Percentiles rank a stretch among this genome's conserved stretches.
phyloP scores from a whole-genome alignment of 2,888 invertebrate species.

The Adelognathus sp. region DNA sequence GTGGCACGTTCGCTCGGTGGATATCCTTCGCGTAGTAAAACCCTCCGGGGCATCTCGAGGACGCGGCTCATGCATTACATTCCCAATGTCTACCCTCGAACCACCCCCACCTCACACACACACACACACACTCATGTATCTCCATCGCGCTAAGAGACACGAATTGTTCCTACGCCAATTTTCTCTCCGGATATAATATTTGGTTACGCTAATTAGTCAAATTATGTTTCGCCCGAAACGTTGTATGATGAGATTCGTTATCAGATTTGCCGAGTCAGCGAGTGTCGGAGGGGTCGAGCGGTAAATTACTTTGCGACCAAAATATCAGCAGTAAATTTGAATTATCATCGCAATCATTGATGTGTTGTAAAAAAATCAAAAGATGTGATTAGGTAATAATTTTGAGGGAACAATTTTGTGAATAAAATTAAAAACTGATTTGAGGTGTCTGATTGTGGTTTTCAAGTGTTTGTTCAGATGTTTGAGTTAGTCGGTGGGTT shows the following conservation, averaged over 20 bases:
- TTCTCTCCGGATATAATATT: neutral
- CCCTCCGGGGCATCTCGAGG: neutral
- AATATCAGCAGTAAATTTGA: neutral
- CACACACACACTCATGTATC: neutral
- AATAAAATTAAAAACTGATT: no score
- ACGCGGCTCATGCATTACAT: neutral
- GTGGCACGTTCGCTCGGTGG: neutral
- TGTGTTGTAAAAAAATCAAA: no score
- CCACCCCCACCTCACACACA: no score
- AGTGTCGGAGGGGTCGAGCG: conserved; percentile 43
- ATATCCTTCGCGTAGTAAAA: neutral
- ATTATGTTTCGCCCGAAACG: neutral
- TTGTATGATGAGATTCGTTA: neutral
- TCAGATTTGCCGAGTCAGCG: conserved; percentile 17
- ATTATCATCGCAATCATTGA: no score
- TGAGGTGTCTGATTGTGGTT: no score
- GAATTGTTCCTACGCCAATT: neutral
- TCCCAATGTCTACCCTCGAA: neutral
- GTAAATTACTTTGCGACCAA: conserved; percentile 55
- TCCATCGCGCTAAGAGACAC: neutral
- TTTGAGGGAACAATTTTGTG: no score
- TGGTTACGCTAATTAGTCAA: neutral
- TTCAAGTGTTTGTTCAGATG: no score
- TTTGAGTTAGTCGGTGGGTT: no score
- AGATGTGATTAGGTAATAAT: no score